phyloP scores from a whole-genome alignment of 2,888 invertebrate species.

The Nycteola revayana region DNA sequence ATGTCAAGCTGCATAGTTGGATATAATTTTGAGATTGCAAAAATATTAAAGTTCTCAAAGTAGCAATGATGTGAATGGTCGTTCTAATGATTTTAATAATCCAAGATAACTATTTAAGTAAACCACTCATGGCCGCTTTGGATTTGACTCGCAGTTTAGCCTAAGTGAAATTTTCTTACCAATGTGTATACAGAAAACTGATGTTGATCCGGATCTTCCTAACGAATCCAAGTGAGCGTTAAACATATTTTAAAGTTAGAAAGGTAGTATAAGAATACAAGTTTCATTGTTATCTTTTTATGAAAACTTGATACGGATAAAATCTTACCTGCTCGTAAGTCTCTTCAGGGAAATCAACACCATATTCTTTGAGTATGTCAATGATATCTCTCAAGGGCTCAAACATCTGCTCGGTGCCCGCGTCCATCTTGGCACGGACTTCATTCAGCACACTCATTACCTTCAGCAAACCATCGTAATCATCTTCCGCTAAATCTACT shows the following conservation, averaged over 20 bases:
- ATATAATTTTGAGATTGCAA: too few species aligned
- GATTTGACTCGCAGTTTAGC: too few species aligned
- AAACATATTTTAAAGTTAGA: conserved; percentile 6
- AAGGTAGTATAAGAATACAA: not conserved
- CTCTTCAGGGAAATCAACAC: conserved; percentile 93
- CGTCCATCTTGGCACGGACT: conserved; percentile 86
- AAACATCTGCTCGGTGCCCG: conserved; percentile 92
- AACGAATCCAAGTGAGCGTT: conserved; percentile 35
- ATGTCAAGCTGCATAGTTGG: conserved; percentile 80
- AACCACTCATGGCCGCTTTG: too few species aligned
- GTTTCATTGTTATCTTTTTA: not conserved
- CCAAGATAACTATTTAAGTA: too few species aligned
- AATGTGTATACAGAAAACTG: conserved; percentile 66
- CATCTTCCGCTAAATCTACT: conserved; percentile 89
- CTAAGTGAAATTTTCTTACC: conserved; percentile 43
- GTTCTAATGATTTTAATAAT: too few species aligned
- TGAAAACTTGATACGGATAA: not conserved
- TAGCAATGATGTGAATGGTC: too few species aligned
- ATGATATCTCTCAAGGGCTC: conserved; percentile 93
- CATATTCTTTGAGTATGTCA: conserved; percentile 90
- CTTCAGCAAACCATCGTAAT: conserved; percentile 91
- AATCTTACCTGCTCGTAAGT: conserved; percentile 85
- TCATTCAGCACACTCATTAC: conserved; percentile 93
- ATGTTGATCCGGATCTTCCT: conserved; percentile 41
- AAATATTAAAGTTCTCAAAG: too few species aligned